Conservation (phyloP, 2,888 invertebrate genomes). For the Saturnia japonica region DNA sequence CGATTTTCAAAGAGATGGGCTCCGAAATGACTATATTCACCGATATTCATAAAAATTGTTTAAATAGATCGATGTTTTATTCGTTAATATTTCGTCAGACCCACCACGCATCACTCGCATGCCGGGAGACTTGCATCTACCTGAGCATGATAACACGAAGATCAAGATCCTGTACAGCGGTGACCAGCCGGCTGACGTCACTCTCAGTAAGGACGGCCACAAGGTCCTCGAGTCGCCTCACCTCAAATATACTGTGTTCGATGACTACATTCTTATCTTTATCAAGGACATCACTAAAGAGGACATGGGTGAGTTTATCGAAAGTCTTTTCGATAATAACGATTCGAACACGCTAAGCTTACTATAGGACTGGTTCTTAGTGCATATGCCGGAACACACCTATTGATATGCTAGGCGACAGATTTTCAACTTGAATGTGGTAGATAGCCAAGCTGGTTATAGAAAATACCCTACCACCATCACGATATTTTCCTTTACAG, state of each 20-base stretch:
- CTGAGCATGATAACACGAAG: constrained; percentile 98
- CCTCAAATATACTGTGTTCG: constrained; percentile 95
- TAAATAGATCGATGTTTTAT: background rate
- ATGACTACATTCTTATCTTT: constrained; percentile 97
- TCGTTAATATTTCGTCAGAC: constrained; percentile 68
- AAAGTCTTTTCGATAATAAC: background rate
- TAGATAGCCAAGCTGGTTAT: no score
- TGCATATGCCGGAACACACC: no score
- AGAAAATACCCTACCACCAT: no score
- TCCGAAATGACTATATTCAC: no score
- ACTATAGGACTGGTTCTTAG: no score
- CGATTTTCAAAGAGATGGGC: no score
- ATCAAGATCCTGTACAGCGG: constrained; percentile 98
- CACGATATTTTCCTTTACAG: no score
- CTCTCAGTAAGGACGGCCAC: constrained; percentile 91
- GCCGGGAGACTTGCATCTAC: constrained; percentile 93
- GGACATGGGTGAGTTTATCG: constrained; percentile 88
- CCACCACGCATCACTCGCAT: constrained; percentile 96
- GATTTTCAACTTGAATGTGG: no score
- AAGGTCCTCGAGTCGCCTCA: constrained; percentile 87
- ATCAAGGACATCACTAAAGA: constrained; percentile 95
- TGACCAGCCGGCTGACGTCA: constrained; percentile 96
- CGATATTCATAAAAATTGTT: no score
- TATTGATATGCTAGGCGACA: no score
- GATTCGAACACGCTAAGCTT: no score